Evolutionary conservation across 2,113 vertebrate genomes (phyloP).

Genomic region (Odocoileus hemionus): DNA sequence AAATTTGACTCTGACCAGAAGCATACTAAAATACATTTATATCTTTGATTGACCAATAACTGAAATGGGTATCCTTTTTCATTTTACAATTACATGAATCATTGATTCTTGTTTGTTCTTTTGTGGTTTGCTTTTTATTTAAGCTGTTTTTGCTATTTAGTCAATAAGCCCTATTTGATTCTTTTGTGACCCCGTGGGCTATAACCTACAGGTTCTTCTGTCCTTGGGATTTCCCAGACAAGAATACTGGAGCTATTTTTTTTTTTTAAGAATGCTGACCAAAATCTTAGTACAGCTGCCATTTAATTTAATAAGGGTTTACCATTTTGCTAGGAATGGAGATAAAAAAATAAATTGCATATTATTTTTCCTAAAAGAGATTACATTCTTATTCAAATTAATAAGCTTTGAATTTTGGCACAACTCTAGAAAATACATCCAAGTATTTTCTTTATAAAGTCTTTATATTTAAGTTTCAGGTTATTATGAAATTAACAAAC

Average conservation of each 20-base stretch:
- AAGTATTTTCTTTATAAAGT: not conserved
- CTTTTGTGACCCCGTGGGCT: not conserved
- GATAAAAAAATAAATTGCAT: not conserved
- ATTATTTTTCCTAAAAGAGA: not conserved
- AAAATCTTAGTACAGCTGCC: not conserved
- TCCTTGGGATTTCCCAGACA: not conserved
- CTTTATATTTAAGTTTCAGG: not conserved
- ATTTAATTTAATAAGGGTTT: not conserved
- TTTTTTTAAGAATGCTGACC: not conserved
- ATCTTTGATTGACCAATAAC: not conserved
- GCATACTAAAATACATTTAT: not conserved
- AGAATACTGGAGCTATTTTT: not conserved
- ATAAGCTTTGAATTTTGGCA: not conserved
- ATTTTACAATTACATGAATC: not conserved
- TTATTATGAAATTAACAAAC: not conserved
- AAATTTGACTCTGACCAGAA: not conserved
- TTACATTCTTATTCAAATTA: not conserved
- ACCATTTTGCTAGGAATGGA: not conserved
- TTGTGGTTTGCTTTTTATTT: not conserved
- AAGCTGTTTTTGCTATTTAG: not conserved
- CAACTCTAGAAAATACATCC: not conserved
- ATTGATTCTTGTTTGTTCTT: not conserved
- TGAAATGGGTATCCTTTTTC: not conserved
- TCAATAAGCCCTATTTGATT: not conserved
- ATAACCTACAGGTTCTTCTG: not conserved